Evolutionary conservation across 2,113 vertebrate species (phyloP), one percentile per base, ranked within the genome.

Genomic region (Phalacrocorax brasilianus): DNA sequence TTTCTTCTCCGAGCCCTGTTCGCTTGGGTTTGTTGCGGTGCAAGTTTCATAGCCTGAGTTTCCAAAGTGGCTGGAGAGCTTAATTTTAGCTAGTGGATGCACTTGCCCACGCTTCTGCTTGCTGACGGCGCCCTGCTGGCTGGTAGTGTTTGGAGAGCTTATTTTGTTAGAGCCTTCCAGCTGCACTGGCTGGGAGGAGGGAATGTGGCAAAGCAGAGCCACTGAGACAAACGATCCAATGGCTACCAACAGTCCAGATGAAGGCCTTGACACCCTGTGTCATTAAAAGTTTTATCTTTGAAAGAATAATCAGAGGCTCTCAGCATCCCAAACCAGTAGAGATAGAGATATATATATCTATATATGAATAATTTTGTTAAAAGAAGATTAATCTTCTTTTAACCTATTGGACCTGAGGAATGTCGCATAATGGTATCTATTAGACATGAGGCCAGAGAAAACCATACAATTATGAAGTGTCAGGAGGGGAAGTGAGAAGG

Each of bases 1-100:
- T 72, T 78, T 0, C 0, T 6, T 71, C 49, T 65, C 26, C 35
- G 40, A 5, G 27, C 50, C 17, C 11, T 38, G 4, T 32, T 67
- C 7, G 3, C 35, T 50, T 45, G 40, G 23, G 18, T 30, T 76
- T 67, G 8, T 42, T 75, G 30, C 38, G 23, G 14, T 27, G 32
- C 15, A 65, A 14, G 18, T 18, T 32, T 47, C 28, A 3, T 42
- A 55, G 33, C 21, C 12, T 38, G 9, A 40, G 42, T 58, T 70
- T 83, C 38, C 24, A 7, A 15, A 27, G n/a, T 32, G 45, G n/a
- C 20, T 35, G 28, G 38, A 63, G 49, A 73, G 40, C 3, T 56
- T 24, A 5, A 2, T 53, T 67, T 82, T n/a, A 62, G 27, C 17
- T 12, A 1, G 17, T 23, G 40, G 23, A 8, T 85, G 5, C 5